phyloP scores from a whole-genome alignment of 2,888 invertebrate species.

The Ariolimax columbianus region DNA sequence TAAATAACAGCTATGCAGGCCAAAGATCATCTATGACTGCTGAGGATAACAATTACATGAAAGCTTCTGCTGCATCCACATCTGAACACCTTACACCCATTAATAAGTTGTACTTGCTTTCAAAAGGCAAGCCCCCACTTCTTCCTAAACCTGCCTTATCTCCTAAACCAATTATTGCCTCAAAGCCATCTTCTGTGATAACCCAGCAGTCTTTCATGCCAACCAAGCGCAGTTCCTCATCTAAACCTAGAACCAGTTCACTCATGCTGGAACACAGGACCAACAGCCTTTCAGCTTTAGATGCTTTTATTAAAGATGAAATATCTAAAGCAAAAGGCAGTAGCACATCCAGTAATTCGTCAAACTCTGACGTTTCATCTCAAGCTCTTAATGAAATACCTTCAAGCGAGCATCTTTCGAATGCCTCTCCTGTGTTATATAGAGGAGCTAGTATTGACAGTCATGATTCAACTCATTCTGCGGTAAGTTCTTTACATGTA shows the following conservation, averaged over 20 bases:
- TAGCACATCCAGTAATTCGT: conserved; percentile 10
- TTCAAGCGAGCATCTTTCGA: not conserved
- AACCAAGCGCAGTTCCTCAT: conserved; percentile 16
- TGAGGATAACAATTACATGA: not conserved
- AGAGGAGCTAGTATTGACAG: not conserved
- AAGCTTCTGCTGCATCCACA: not conserved
- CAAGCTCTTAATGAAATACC: not conserved
- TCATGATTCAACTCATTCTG: not conserved
- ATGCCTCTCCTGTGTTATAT: no score
- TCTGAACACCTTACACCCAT: not conserved
- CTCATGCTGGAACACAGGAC: not conserved
- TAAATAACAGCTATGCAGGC: not conserved
- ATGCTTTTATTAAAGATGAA: conserved; percentile 58
- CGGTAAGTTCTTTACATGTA: not conserved
- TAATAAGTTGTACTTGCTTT: conserved; percentile 28
- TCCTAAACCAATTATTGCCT: conserved; percentile 62
- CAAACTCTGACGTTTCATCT: not conserved
- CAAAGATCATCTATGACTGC: not conserved
- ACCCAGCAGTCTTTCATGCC: conserved; percentile 3
- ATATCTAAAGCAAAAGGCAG: conserved; percentile 53
- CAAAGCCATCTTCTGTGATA: conserved; percentile 59
- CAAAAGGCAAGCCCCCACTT: conserved; percentile 52
- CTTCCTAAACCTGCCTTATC: conserved; percentile 71
- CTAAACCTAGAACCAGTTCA: not conserved
- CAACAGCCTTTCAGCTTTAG: conserved; percentile 50